A percentile compares a stretch with the other conserved stretches of the same genome.
These are phyloP conservation scores for Drosophila arawakana DNA, from an alignment of 1,140 invertebrate species.

Conservation along the genomic window DNA sequence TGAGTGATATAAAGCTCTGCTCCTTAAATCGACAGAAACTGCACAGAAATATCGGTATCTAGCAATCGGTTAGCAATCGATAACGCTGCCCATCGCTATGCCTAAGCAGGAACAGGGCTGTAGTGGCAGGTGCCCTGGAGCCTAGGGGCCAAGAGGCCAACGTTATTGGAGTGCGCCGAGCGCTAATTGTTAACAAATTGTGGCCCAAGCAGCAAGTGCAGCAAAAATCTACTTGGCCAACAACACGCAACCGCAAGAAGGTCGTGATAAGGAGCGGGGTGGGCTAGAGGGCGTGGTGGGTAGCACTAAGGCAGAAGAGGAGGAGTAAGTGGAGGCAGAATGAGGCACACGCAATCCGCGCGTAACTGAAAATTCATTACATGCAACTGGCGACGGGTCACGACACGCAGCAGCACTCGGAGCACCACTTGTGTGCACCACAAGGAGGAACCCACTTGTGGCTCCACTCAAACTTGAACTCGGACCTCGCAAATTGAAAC, in stretches of 20 bases:
- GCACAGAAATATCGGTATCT: too few relatives aligned
- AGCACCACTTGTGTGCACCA: slow-evolving; percentile 28
- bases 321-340: background rate
- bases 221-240: slow-evolving; percentile 19
- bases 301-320: background rate
- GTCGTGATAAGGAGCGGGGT: too few relatives aligned
- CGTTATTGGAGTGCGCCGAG: slow-evolving; percentile 12
- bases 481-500: background rate
- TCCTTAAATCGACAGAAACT: too few relatives aligned
- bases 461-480: slow-evolving; percentile 2
- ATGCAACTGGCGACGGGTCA: slow-evolving; percentile 33
- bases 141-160: background rate
- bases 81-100: too few relatives aligned
- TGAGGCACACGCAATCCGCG: slow-evolving; percentile 63
- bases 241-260: slow-evolving; percentile 47
- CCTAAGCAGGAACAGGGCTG: background rate
- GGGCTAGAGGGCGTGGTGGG: too few relatives aligned
- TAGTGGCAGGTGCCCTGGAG: too few relatives aligned
- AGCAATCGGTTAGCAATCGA: too few relatives aligned
- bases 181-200: slow-evolving; percentile 82
- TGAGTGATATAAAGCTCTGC: too few relatives aligned
- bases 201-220: slow-evolving; percentile 47
- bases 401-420: slow-evolving; percentile 45
- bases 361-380: slow-evolving; percentile 75
- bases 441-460: slow-evolving; percentile 2